Evolutionary conservation across 1,140 invertebrate species (phyloP), one percentile per base, ranked within the genome.

Genomic region (Riptortus pedestris): DNA sequence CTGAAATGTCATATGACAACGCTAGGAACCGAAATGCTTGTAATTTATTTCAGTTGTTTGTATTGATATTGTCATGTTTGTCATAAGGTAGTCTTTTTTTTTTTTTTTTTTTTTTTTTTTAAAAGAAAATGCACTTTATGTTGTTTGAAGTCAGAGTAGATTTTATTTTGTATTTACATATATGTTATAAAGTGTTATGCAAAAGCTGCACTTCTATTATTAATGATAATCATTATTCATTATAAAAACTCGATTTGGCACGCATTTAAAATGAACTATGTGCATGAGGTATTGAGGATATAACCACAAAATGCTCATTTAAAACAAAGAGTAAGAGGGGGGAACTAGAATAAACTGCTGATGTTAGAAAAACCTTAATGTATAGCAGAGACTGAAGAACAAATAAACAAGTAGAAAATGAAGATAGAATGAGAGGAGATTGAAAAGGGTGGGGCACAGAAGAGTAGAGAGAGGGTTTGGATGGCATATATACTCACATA

Each of bases 161-260:
- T 47, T 47, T 47, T 47, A 47, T 20, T 47, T 47, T 47, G n/a
- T n/a, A n/a, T 47, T 22, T 47, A 20, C 45, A 47, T 47, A n/a
- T n/a, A 22, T 47, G 45, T 47, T n/a, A 47, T 22, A 18, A 47
- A 47, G 45, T n/a, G 45, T 9, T 47, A 47, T 3, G 22, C 2
- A 18, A 47, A 47, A 47, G 22, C 7, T 47, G 45, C 45, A 47
- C 45, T 47, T 20, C 22, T 47, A 20, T 3, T 47, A 22, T 47
- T n/a, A 47, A 20, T 47, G 22, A 47, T 47, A 47, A 47, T 47
- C n/a, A n/a, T 22, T 20, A 47, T 20, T 12, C 45, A 18, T 47
- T 22, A 22, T 20, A 47, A n/a, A 47, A 22, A 20, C 18, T 20
- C 22, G n/a, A 20, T 47, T 47, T 47, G 45, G 45, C 45, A 47